A percentile compares a stretch with the other conserved stretches of the same genome.
Evolutionary conservation across 2,797 vertebrate genomes (phyloP).

Genomic region (Florisuga fusca): DNA sequence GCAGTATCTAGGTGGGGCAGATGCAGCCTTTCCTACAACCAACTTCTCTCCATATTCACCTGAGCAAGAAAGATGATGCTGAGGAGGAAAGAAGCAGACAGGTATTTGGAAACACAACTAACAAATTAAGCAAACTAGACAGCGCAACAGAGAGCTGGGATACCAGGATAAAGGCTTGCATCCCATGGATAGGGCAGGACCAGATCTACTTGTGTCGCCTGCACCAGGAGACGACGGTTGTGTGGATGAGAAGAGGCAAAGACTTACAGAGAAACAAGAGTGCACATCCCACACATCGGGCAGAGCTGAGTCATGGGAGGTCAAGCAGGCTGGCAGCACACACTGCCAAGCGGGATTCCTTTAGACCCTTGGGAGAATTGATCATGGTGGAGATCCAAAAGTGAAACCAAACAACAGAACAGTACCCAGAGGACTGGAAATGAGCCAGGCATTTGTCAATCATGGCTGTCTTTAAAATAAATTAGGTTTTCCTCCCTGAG

Average conservation of each 20-base stretch:
- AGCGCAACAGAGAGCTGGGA: neutral
- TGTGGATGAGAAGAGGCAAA: neutral
- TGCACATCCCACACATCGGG: neutral
- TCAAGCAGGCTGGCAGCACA: neutral
- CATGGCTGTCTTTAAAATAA: neutral
- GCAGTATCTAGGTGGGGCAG: neutral
- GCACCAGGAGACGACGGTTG: neutral
- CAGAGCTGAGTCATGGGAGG: rapidly evolving
- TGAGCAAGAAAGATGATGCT: neutral
- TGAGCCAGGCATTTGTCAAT: neutral
- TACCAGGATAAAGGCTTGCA: neutral
- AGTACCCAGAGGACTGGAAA: neutral
- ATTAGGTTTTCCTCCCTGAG: neutral
- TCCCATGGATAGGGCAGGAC: neutral
- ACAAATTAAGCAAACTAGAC: neutral
- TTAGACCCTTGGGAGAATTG: rapidly evolving
- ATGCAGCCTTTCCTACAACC: neutral
- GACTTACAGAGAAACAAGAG: neutral
- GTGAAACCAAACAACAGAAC: neutral
- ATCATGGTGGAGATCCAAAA: neutral
- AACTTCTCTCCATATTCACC: neutral
- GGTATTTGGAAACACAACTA: neutral
- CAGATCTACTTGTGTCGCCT: neutral
- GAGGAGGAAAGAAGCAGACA: neutral
- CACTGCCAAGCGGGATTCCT: neutral